These are phyloP conservation scores for Suncus etruscus DNA, from an alignment of 2,113 vertebrate genomes.

Conservation along the genomic window DNA sequence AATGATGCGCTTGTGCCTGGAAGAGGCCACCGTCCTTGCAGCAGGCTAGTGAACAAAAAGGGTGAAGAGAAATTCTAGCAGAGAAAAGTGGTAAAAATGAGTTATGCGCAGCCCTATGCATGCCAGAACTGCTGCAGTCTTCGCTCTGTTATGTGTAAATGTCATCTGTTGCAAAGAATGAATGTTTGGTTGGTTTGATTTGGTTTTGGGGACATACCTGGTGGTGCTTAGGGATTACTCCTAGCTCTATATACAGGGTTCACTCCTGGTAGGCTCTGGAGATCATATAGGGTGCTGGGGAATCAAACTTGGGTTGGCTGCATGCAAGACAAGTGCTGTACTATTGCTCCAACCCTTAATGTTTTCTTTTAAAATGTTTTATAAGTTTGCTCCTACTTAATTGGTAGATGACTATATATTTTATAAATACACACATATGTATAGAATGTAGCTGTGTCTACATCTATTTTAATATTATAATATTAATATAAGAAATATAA, in stretches of 20 bases:
- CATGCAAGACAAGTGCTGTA: too few species aligned
- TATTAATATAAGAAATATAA: too few species aligned
- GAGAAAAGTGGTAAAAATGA: constrained; percentile 3
- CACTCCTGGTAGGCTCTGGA: too few species aligned
- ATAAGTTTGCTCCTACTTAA: neutral
- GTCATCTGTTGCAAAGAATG: neutral
- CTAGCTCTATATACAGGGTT: too few species aligned
- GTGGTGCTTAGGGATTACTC: too few species aligned
- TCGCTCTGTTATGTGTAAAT: neutral
- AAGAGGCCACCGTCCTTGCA: constrained; percentile 33
- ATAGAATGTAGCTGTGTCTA: neutral
- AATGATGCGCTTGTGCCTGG: constrained; percentile 17
- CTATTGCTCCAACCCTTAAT: too few species aligned
- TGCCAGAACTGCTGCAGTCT: neutral
- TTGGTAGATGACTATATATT: neutral
- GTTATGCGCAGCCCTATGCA: fast-evolving
- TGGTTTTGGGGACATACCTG: too few species aligned
- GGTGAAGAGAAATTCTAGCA: neutral
- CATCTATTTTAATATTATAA: constrained; percentile 8
- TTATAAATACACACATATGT: neutral
- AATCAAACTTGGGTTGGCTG: too few species aligned
- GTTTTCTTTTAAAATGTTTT: too few species aligned
- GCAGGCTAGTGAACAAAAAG: neutral
- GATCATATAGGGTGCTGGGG: too few species aligned
- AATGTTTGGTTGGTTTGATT: neutral